Conservation (phyloP, 1,140 invertebrate genomes). For the Drosophila fuyamai region DNA sequence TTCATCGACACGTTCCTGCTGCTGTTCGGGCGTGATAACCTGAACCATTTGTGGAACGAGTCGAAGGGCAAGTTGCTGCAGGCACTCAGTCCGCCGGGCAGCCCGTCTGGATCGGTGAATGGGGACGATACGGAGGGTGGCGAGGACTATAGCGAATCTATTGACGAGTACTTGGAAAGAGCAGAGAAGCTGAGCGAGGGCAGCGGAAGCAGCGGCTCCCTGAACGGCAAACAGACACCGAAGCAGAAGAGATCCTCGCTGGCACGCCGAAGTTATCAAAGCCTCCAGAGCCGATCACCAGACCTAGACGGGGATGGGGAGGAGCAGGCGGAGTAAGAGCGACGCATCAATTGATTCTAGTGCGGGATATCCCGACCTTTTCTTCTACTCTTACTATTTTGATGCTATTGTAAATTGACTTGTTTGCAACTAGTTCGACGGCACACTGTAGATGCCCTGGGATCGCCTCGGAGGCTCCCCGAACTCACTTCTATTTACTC, state of each 20-base stretch:
- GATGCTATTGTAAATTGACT: conserved; percentile 67
- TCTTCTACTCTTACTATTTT: conserved; percentile 17
- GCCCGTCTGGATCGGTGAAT: conserved; percentile 87
- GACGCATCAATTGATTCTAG: conserved; percentile 40
- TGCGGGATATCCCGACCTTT: conserved; percentile 8
- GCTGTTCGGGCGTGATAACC: conserved; percentile 95
- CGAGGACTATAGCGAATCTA: conserved; percentile 47
- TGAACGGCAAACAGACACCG: conserved; percentile 33
- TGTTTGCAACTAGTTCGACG: conserved; percentile 37
- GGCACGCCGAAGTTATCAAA: conserved; percentile 38
- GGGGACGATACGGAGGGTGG: conserved; percentile 86
- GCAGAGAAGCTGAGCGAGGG: conserved; percentile 26
- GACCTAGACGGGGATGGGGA: conserved; percentile 22
- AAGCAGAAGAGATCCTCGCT: conserved; percentile 26
- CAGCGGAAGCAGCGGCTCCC: conserved; percentile 28
- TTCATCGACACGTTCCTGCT: conserved; percentile 97
- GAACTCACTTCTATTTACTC: conserved; percentile 19
- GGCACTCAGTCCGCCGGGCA: conserved; percentile 94
- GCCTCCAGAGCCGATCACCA: conserved; percentile 18
- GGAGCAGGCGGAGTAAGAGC: conserved; percentile 25
- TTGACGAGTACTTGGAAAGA: conserved; percentile 65
- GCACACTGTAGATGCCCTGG: conserved; percentile 21
- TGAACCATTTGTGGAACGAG: conserved; percentile 95
- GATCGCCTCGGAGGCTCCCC: conserved; percentile 15
- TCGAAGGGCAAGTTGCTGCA: conserved; percentile 94